A percentile compares a stretch with the other conserved stretches of the same genome.
These are phyloP conservation scores for Solen grandis DNA, from an alignment of 1,140 invertebrate species.

Conservation along the genomic window DNA sequence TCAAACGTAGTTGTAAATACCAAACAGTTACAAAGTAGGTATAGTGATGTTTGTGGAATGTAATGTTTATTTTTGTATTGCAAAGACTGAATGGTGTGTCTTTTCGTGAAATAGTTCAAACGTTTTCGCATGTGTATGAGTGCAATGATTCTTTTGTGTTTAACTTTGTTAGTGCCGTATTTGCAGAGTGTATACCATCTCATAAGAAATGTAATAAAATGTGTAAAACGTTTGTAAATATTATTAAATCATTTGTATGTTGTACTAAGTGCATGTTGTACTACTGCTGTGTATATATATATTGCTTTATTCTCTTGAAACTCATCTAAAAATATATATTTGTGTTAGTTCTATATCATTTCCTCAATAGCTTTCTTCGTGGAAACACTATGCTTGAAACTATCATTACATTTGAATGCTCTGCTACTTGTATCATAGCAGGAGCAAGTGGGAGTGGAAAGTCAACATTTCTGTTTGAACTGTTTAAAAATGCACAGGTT, in stretches of 20 bases:
- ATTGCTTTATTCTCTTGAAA: too few relatives aligned
- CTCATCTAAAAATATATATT: too few relatives aligned
- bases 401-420: slow-evolving; percentile 36
- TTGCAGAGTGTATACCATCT: not conserved
- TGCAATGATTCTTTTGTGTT: slow-evolving; percentile 24
- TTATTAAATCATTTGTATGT: not conserved
- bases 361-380: too few relatives aligned
- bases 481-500: slow-evolving; percentile 12
- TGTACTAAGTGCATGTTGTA: slow-evolving; percentile 9
- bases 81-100: slow-evolving; percentile 29
- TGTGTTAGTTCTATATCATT: too few relatives aligned
- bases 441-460: slow-evolving; percentile 39
- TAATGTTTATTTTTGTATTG: too few relatives aligned
- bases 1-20: too few relatives aligned
- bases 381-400: not conserved
- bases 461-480: slow-evolving; percentile 20
- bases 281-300: slow-evolving; percentile 29
- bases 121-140: slow-evolving; percentile 36
- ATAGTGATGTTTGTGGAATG: too few relatives aligned
- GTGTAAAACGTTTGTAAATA: too few relatives aligned
- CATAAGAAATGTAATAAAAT: slow-evolving; percentile 13
- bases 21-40: too few relatives aligned
- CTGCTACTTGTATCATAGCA: slow-evolving; percentile 35
- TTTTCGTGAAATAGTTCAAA: slow-evolving; percentile 34
- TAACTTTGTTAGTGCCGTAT: not conserved